These are phyloP conservation scores for Rhinichthys osculus DNA, from an alignment of 2,797 vertebrate genomes.

Conservation along the genomic window DNA sequence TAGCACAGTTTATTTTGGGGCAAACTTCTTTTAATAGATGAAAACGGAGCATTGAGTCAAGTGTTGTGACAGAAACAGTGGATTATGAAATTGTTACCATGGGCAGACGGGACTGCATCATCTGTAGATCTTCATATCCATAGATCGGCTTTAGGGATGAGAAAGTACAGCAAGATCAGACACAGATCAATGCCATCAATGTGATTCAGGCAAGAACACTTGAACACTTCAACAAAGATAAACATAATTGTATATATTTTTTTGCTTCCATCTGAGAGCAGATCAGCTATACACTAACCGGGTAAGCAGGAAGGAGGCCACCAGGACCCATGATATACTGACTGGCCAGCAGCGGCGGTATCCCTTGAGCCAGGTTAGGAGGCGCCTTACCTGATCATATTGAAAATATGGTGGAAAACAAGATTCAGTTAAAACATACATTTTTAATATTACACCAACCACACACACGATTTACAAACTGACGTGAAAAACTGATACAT, in stretches of 20 bases:
- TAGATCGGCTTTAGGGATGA: slow-evolving; percentile 87
- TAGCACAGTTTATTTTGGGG: background rate
- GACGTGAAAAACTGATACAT: background rate
- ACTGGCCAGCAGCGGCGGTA: slow-evolving; percentile 93
- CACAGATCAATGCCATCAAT: background rate
- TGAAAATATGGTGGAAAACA: slow-evolving; percentile 25
- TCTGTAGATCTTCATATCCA: slow-evolving; percentile 96
- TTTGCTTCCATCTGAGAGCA: background rate
- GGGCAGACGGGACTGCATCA: slow-evolving; percentile 95
- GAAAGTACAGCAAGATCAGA: slow-evolving; percentile 35
- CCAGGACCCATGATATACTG: slow-evolving; percentile 99
- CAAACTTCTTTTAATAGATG: background rate
- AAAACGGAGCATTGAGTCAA: background rate
- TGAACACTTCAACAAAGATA: background rate
- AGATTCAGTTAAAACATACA: background rate
- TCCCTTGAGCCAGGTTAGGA: slow-evolving; percentile 93
- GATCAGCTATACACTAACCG: slow-evolving; percentile 78
- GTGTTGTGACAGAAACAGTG: background rate
- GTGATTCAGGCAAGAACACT: background rate
- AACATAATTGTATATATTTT: background rate
- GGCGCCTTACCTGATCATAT: slow-evolving; percentile 89
- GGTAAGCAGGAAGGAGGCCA: slow-evolving; percentile 96
- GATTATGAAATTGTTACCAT: slow-evolving; percentile 81
- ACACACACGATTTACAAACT: background rate
- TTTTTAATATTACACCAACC: background rate